A percentile compares a stretch with the other conserved stretches of the same genome.
Evolutionary conservation across 35 echinoderm and acorn worm genomes (phyloP).

Genomic region (Stichopus chloronotus): DNA sequence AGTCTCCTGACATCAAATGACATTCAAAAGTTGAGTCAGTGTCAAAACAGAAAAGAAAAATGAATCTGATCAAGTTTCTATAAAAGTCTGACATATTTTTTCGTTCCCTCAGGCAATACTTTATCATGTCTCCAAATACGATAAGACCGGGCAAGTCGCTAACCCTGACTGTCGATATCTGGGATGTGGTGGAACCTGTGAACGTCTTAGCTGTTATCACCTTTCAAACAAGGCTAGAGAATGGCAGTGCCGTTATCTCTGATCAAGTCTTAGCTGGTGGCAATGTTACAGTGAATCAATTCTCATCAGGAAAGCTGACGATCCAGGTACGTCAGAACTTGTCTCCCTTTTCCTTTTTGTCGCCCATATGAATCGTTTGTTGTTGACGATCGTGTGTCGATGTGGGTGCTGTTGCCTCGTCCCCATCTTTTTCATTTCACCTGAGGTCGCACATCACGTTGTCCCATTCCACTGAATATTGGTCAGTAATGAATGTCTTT

Average conservation of each 20-base stretch:
- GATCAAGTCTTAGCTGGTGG: background rate
- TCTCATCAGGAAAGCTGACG: background rate
- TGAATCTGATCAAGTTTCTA: no score
- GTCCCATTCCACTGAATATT: no score
- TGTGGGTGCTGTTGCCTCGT: background rate
- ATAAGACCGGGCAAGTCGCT: background rate
- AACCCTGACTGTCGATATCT: background rate
- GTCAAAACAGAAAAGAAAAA: no score
- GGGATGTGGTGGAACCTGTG: background rate
- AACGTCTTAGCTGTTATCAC: background rate
- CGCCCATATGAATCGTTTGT: background rate
- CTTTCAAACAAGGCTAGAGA: background rate
- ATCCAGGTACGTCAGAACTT: background rate
- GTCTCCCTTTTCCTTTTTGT: background rate
- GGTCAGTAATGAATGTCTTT: no score
- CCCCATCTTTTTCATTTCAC: no score
- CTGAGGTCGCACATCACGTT: no score
- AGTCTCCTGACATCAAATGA: no score
- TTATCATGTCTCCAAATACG: constrained; percentile 45
- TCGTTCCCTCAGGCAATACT: constrained; percentile 8
- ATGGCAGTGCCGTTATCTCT: no score
- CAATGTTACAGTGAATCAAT: background rate
- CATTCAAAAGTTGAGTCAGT: no score
- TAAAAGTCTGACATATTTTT: background rate
- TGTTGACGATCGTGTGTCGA: background rate